Percentiles rank a stretch among this genome's conserved stretches.
Evolutionary conservation across 2,113 vertebrate species (phyloP).

Genomic region (Datnioides undecimradiatus): DNA sequence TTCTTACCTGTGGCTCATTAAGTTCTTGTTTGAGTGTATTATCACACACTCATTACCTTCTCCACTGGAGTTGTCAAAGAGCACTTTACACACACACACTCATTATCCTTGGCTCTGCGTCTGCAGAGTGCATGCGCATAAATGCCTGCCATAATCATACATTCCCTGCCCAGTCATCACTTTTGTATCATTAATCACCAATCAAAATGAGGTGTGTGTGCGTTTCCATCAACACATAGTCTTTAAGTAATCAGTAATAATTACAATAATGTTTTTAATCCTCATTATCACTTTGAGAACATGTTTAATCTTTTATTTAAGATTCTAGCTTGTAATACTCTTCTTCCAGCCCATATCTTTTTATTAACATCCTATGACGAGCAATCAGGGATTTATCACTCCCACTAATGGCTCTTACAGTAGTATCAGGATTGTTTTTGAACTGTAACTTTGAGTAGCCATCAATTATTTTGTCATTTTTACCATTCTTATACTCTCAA

Average conservation of each 20-base stretch:
- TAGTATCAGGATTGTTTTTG: background rate
- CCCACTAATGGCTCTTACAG: background rate
- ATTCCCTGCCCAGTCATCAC: slow-evolving; percentile 47
- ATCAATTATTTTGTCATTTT: background rate
- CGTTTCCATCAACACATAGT: slow-evolving; percentile 4
- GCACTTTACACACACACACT: slow-evolving; percentile 49
- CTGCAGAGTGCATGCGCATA: slow-evolving; percentile 26
- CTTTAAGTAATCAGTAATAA: slow-evolving; percentile 28
- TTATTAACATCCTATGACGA: slow-evolving; percentile 29
- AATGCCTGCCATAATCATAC: slow-evolving; percentile 47
- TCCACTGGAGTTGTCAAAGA: slow-evolving; percentile 66
- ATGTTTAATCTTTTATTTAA: slow-evolving; percentile 28
- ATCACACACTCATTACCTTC: slow-evolving; percentile 71
- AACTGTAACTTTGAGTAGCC: background rate
- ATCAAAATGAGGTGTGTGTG: slow-evolving; percentile 33
- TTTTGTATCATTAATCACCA: slow-evolving; percentile 53
- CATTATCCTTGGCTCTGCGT: slow-evolving; percentile 56
- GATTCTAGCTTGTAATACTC: slow-evolving; percentile 35
- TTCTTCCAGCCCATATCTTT: slow-evolving; percentile 25
- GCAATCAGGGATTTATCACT: slow-evolving; percentile 11
- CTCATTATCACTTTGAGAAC: slow-evolving; percentile 34
- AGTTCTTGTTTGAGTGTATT: slow-evolving; percentile 66
- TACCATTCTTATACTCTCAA: background rate
- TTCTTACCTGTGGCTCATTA: slow-evolving; percentile 71
- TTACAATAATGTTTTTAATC: slow-evolving; percentile 37